Evolutionary conservation across 2,113 vertebrate genomes (phyloP).

Genomic region (Laticauda laticaudata): DNA sequence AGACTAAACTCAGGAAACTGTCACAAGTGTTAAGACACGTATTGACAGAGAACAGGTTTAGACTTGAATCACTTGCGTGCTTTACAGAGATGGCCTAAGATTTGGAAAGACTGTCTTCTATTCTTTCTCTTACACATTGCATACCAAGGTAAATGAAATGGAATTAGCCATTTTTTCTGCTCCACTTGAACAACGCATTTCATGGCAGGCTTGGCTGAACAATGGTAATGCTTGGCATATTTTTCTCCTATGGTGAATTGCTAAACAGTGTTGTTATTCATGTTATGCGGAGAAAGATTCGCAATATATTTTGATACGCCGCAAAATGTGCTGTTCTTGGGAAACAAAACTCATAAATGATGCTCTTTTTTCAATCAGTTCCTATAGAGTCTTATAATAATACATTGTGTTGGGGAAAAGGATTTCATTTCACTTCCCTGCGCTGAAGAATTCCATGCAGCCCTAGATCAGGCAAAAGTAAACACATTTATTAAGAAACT

Average conservation of each 20-base stretch:
- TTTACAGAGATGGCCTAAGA: not conserved
- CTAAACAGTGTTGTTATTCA: not conserved
- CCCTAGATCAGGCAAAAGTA: not conserved
- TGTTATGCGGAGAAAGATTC: not conserved
- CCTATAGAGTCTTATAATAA: not conserved
- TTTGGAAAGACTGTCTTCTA: not conserved
- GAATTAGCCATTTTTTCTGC: not conserved
- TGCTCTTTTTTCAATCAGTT: not conserved
- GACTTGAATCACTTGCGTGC: not conserved
- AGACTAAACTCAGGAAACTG: not conserved
- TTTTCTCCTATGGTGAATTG: not conserved
- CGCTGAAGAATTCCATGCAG: not conserved
- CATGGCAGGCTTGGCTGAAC: not conserved
- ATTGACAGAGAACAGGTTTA: not conserved
- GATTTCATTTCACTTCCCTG: not conserved
- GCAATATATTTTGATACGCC: not conserved
- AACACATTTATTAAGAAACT: not conserved
- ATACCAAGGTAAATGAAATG: not conserved
- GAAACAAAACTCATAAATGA: not conserved
- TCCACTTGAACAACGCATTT: not conserved
- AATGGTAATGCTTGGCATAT: not conserved
- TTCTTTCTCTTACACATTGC: not conserved
- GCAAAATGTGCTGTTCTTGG: not conserved
- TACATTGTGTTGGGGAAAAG: not conserved
- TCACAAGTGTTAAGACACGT: not conserved